phyloP scores from a whole-genome alignment of 2,113 vertebrate genomes.

The Dromiciops gliroides region DNA sequence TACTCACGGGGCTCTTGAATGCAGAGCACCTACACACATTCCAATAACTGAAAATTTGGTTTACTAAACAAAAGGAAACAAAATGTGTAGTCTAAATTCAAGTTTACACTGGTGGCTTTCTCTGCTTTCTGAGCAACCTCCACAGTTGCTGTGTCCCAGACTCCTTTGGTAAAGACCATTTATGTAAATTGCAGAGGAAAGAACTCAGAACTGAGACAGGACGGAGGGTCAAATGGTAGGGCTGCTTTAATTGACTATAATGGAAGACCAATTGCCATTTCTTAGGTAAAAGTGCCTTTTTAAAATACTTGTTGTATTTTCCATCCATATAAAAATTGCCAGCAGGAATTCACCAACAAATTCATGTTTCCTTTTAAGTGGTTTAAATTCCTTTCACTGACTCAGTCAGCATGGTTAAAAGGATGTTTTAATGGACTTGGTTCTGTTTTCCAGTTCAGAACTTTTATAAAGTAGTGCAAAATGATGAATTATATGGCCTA shows the following conservation, averaged over 20 bases:
- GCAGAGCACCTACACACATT: constrained; percentile 18
- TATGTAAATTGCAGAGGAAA: neutral
- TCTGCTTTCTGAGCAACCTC: neutral
- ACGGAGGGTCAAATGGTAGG: neutral
- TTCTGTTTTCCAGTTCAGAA: constrained; percentile 34
- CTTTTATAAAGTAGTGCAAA: constrained; percentile 57
- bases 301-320: constrained; percentile 11
- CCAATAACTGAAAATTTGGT: constrained; percentile 28
- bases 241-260: constrained; percentile 9
- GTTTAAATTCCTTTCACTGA: constrained; percentile 55
- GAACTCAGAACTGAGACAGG: constrained; percentile 8
- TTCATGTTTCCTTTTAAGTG: neutral
- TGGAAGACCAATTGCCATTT: constrained; percentile 25
- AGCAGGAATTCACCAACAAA: constrained; percentile 6
- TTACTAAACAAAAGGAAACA: constrained; percentile 6
- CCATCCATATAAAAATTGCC: constrained; percentile 29
- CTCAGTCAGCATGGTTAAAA: constrained; percentile 23
- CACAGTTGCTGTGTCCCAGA: neutral
- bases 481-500: neutral
- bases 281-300: constrained; percentile 34
- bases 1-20: constrained; percentile 44
- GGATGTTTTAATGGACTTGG: constrained; percentile 30
- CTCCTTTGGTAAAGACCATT: neutral
- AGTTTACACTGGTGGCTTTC: constrained; percentile 2
- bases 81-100: constrained; percentile 1